These are phyloP conservation scores for Heliconius melpomene DNA, from an alignment of 1,140 invertebrate genomes.

Conservation along the genomic window DNA sequence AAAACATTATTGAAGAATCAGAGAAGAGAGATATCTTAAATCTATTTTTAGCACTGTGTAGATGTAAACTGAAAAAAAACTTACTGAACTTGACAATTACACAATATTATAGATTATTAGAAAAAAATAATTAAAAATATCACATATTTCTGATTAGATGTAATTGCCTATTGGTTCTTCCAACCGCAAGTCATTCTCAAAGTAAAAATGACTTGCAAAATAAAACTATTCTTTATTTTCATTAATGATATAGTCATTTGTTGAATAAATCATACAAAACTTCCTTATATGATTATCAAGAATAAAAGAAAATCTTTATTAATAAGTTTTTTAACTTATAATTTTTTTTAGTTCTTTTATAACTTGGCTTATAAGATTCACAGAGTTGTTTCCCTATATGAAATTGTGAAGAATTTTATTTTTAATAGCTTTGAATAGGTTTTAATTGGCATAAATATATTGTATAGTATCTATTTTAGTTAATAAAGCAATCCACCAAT, in stretches of 20 bases:
- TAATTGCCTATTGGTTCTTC: background rate
- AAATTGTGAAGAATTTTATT: background rate
- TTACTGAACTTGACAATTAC: background rate
- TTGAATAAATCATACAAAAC: background rate
- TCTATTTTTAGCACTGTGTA: background rate
- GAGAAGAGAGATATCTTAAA: background rate
- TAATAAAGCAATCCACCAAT: background rate
- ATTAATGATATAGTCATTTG: background rate
- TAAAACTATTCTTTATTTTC: background rate
- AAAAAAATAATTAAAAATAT: background rate
- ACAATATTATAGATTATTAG: background rate
- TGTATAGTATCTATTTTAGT: background rate
- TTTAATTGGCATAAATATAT: background rate
- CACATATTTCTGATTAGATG: conserved; percentile 9
- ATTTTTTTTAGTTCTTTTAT: too few relatives aligned
- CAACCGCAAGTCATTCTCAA: background rate
- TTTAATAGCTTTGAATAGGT: background rate
- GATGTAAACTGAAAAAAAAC: background rate
- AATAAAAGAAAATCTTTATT: too few relatives aligned
- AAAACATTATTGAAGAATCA: background rate
- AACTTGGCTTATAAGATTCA: too few relatives aligned
- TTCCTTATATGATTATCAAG: background rate
- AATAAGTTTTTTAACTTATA: too few relatives aligned
- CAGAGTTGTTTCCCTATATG: too few relatives aligned
- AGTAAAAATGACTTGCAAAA: background rate